phyloP scores from a whole-genome alignment of 2,797 vertebrate species.

The Aldrovandia affinis region DNA sequence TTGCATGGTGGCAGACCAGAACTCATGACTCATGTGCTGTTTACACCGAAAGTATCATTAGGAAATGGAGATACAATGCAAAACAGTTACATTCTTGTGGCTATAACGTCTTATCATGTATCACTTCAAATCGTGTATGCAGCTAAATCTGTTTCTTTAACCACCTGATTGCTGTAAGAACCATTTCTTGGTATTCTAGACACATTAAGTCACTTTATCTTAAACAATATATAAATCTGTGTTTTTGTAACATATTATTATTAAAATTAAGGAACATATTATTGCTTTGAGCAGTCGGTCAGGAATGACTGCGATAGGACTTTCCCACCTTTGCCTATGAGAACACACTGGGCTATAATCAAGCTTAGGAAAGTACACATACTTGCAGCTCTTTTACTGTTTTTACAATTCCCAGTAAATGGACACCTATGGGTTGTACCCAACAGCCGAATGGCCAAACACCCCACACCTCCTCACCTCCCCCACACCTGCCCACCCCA shows the following conservation, averaged over 20 bases:
- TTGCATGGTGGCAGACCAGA: neutral
- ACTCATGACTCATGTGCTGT: neutral
- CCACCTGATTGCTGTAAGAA: neutral
- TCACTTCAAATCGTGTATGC: neutral
- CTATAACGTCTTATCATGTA: neutral
- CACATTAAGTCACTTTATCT: neutral
- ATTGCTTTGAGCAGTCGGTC: neutral
- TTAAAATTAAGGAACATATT: neutral
- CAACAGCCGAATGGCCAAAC: neutral
- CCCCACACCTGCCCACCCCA: constrained; percentile 7
- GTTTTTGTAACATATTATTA: neutral
- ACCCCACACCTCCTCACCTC: neutral
- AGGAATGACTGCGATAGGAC: too few species aligned
- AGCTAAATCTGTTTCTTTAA: neutral
- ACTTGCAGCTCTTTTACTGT: neutral
- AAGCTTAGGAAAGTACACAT: neutral
- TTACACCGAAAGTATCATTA: neutral
- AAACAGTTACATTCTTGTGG: neutral
- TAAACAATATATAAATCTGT: neutral
- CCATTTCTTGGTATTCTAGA: neutral
- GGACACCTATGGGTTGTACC: too few species aligned
- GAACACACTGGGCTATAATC: neutral
- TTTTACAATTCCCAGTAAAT: neutral
- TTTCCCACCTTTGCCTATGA: neutral
- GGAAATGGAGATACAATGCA: neutral